These are phyloP conservation scores for Drosophila subobscura DNA, from an alignment of 1,140 invertebrate species.

Conservation along the genomic window DNA sequence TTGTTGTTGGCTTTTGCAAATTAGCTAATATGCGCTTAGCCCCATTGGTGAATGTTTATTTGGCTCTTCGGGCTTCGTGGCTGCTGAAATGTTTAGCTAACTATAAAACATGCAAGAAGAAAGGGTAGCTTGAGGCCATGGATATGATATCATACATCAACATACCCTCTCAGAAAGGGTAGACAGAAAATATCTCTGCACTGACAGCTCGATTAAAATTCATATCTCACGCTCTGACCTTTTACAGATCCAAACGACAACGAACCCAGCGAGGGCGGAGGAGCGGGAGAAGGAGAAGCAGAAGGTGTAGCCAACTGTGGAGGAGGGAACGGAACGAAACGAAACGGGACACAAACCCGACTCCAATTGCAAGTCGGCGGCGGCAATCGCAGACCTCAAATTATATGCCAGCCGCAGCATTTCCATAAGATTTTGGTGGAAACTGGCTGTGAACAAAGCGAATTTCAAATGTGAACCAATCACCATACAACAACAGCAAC, in stretches of 20 bases:
- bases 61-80: background rate
- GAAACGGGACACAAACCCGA: constrained; percentile 5
- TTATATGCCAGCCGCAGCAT: constrained; percentile 53
- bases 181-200: background rate
- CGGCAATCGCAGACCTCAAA: constrained; percentile 37
- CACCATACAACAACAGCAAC: constrained; percentile 13
- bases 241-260: constrained; percentile 67
- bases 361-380: constrained; percentile 33
- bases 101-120: too few relatives aligned
- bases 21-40: constrained; percentile 76
- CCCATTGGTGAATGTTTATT: constrained; percentile 58
- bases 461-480: constrained; percentile 68
- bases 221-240: constrained; percentile 73
- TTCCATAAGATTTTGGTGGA: constrained; percentile 76
- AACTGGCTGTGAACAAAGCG: constrained; percentile 57
- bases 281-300: background rate
- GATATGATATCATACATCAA: constrained; percentile 7
- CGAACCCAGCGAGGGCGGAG: constrained; percentile 6
- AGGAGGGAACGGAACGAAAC: constrained; percentile 20
- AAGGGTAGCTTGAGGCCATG: too few relatives aligned
- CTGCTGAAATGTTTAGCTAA: too few relatives aligned
- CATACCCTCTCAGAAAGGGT: background rate
- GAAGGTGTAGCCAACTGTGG: background rate
- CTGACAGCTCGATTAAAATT: constrained; percentile 31
- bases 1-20: constrained; percentile 57